Evolutionary conservation across 2,888 invertebrate species (phyloP).

Genomic region (Lydus trimaculatus): DNA sequence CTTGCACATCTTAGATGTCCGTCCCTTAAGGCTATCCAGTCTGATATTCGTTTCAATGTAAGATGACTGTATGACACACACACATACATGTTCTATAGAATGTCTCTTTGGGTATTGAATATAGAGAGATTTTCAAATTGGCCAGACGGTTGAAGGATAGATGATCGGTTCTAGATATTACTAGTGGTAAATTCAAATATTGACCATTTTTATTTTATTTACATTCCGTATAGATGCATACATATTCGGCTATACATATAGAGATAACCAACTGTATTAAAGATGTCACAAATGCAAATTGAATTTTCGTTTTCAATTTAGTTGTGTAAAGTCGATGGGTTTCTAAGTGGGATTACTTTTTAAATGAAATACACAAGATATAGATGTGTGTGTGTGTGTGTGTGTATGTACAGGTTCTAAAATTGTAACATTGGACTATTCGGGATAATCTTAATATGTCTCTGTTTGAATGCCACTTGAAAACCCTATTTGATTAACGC

Average conservation of each 20-base stretch:
- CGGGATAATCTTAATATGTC: not conserved
- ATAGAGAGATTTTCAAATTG: slow-evolving; percentile 32
- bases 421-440: no score
- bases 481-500: not conserved
- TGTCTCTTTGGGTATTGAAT: slow-evolving; percentile 26
- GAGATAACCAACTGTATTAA: slow-evolving; percentile 32
- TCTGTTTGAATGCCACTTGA: not conserved
- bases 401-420: no score
- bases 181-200: slow-evolving; percentile 34
- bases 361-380: not conserved
- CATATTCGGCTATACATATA: not conserved
- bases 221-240: slow-evolving; percentile 18
- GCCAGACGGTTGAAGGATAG: slow-evolving; percentile 24
- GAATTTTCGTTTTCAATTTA: slow-evolving; percentile 40
- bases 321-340: slow-evolving; percentile 18
- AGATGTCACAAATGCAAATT: slow-evolving; percentile 39
- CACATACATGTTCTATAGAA: not conserved
- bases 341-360: not conserved
- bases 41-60: not conserved
- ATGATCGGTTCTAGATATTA: slow-evolving; percentile 30
- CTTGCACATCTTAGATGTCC: not conserved
- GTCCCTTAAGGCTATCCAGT: not conserved
- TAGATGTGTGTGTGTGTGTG: no score
- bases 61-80: not conserved
- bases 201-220: slow-evolving; percentile 42